Base-by-base conservation (phyloP, 1,140 invertebrate genomes). In the Meteorus sp. region DNA sequence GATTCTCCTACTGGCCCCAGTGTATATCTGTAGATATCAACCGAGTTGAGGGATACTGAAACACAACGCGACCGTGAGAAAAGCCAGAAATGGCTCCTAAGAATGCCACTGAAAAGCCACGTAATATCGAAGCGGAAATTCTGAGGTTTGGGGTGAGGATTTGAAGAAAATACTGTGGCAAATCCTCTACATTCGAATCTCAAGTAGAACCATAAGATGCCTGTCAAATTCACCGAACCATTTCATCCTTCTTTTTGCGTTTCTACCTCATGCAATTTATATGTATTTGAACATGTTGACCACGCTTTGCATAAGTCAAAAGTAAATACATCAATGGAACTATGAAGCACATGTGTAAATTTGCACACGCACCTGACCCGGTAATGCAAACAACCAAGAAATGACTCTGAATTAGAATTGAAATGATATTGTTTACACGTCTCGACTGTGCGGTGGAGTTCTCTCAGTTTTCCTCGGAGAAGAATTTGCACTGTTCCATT, bases 101-200 rank as follows among this genome's bases (percentile, higher is more conserved):
- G 19, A 53, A 53, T 41, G 19, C 6, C 37, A 25, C 35, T 52
- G 33, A 37, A 31, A 52, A 52, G n/a, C 50, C 50, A 13, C 31
- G 20, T 22, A 52, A 48, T 27, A 31, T 52, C 20, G 50, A 37
- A 52, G n/a, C 11, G 50, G 31, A 35, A 52, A 22, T 37, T 33
- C 50, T n/a, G 29, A 37, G 11, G 6, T 52, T 6, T 35, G 33
- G 19, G 15, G 23, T 48, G 45, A 48, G 45, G 45, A 48, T 48
- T 48, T 31, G 4, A 6, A 29, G 45, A 48, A 48, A 48, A 48
- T 48, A 5, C 45, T 31, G 41, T 44, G 22, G 5, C 31, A 11
- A 37, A 22, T 35, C 27, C 31, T 35, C 31, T 37, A n/a, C n/a
- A n/a, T n/a, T 15, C 7, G 50, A 52, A 52, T 52, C 11, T 33